Conservation (phyloP, 2,888 invertebrate genomes). For the Drosophila kambysellisi region DNA sequence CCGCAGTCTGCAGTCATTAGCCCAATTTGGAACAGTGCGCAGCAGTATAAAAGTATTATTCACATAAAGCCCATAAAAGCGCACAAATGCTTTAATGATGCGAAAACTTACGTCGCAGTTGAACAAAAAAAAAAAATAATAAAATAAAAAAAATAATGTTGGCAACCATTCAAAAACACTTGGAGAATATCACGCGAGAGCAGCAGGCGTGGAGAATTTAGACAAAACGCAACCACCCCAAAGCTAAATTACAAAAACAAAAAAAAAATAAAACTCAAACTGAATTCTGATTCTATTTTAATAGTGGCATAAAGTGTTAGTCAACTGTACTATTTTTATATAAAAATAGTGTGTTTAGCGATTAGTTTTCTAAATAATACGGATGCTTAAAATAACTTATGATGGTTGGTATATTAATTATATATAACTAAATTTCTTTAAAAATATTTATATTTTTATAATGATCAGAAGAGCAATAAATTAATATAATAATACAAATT, state of each 20-base stretch:
- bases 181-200: constrained; percentile 15
- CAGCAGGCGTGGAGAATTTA: constrained; percentile 26
- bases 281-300: constrained; percentile 14
- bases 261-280: not conserved
- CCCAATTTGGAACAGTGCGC: constrained; percentile 58
- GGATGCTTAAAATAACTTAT: not conserved
- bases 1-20: constrained; percentile 73
- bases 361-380: not conserved
- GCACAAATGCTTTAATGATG: constrained; percentile 45
- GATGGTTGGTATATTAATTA: not conserved
- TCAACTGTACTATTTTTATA: constrained; percentile 6
- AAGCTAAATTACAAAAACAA: constrained; percentile 30
- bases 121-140: not conserved
- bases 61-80: constrained; percentile 44
- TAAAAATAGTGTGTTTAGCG: not conserved
- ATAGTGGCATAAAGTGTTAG: not conserved
- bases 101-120: constrained; percentile 37
- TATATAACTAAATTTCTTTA: not conserved
- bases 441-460: not conserved
- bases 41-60: constrained; percentile 42
- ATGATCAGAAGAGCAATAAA: not conserved
- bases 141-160: constrained; percentile 21
- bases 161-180: constrained; percentile 55
- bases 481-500: not conserved
- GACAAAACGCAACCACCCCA: constrained; percentile 9